Conservation (phyloP, 2,113 vertebrate genomes). For the Leptodactylus fuscus region DNA sequence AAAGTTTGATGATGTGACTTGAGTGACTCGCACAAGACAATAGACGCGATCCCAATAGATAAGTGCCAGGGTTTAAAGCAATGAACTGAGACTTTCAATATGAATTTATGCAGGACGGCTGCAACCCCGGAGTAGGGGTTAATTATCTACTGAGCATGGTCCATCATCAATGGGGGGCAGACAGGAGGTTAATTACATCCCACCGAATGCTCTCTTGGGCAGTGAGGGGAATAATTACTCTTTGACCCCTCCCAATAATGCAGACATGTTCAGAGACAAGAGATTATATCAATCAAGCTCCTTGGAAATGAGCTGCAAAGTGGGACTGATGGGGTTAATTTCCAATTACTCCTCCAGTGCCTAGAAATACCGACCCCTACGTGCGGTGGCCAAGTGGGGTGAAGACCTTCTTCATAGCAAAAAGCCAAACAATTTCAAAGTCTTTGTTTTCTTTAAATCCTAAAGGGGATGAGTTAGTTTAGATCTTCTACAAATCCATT, state of each 20-base stretch:
- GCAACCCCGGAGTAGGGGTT: constrained; percentile 49
- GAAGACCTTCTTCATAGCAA: background rate
- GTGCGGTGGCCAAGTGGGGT: background rate
- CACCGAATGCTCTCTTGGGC: constrained; percentile 53
- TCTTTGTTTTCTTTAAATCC: no score
- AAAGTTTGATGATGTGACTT: background rate
- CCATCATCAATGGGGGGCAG: constrained; percentile 49
- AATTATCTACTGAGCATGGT: constrained; percentile 58
- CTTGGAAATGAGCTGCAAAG: background rate
- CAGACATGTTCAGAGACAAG: constrained; percentile 40
- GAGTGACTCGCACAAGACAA: constrained; percentile 28
- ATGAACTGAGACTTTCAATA: constrained; percentile 49
- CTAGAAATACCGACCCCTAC: background rate
- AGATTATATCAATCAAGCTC: constrained; percentile 53
- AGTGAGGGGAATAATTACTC: constrained; percentile 57
- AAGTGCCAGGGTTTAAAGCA: constrained; percentile 17
- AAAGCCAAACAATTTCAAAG: background rate
- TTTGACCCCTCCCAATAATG: constrained; percentile 53
- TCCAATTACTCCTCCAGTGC: background rate
- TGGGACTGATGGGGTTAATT: constrained; percentile 46
- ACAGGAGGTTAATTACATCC: constrained; percentile 60
- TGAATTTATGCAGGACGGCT: constrained; percentile 37
- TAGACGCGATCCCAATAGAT: constrained; percentile 20
- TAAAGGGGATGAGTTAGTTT: no score
- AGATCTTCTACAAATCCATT: background rate